Percentiles rank a stretch among this genome's conserved stretches.
Conservation (phyloP, 1,140 invertebrate species). For the Hycleus phaleratus region DNA sequence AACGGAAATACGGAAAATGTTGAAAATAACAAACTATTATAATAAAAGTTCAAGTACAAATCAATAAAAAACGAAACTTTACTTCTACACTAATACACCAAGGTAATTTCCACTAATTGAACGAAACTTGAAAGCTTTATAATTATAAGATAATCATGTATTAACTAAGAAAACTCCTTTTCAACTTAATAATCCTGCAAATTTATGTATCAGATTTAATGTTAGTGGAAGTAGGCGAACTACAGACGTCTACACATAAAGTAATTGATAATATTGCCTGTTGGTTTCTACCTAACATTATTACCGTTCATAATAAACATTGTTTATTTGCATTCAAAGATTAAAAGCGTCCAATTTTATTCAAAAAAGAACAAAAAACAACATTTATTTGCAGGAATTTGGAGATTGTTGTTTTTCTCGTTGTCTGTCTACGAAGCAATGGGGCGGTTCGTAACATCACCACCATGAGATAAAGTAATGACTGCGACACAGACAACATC, state of each 20-base stretch:
- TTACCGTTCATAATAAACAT: slow-evolving; percentile 15
- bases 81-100: no score
- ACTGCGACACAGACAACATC: slow-evolving; percentile 8
- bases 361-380: neutral
- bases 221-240: no score
- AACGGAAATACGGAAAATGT: no score
- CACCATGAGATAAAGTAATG: neutral
- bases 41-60: no score
- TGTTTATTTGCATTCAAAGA: slow-evolving; percentile 19
- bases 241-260: neutral
- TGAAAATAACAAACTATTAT: no score
- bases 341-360: slow-evolving; percentile 7
- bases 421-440: slow-evolving; percentile 16
- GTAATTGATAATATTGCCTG: slow-evolving; percentile 1
- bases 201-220: no score
- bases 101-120: no score
- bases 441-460: slow-evolving; percentile 8
- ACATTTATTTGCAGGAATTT: slow-evolving; percentile 25
- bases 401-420: slow-evolving; percentile 2
- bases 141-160: no score
- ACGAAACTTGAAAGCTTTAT: no score
- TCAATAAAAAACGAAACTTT: no score
- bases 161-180: no score
- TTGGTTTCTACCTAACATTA: slow-evolving; percentile 1
- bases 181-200: no score